phyloP scores from a whole-genome alignment of 2,888 invertebrate genomes.

The Dendrolimus pini region DNA sequence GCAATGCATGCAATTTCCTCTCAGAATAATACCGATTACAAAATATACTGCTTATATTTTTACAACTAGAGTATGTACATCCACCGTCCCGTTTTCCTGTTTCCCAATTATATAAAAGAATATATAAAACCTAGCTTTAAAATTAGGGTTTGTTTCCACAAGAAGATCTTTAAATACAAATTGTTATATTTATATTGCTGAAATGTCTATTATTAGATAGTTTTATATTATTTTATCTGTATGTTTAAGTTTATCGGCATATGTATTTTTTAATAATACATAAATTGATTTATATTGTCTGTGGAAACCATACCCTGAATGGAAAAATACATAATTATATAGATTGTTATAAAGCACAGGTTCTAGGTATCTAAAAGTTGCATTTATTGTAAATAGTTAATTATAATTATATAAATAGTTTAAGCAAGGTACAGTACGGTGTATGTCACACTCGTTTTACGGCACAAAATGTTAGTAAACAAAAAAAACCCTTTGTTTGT shows the following conservation, averaged over 20 bases:
- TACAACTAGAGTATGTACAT: slow-evolving; percentile 55
- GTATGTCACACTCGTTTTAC: slow-evolving; percentile 74
- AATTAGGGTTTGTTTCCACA: slow-evolving; percentile 25
- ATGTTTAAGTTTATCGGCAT: too few relatives aligned
- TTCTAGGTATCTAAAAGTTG: slow-evolving; percentile 69
- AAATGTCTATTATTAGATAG: too few relatives aligned
- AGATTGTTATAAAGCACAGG: slow-evolving; percentile 76
- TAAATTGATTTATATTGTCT: background rate
- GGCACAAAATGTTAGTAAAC: slow-evolving; percentile 69
- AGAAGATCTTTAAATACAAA: slow-evolving; percentile 23
- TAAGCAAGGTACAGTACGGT: slow-evolving; percentile 62
- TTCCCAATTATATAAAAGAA: slow-evolving; percentile 44
- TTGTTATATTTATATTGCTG: too few relatives aligned
- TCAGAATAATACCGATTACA: slow-evolving; percentile 20
- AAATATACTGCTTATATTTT: slow-evolving; percentile 51
- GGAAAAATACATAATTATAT: slow-evolving; percentile 59
- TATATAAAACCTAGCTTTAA: slow-evolving; percentile 57
- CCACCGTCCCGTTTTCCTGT: slow-evolving; percentile 75
- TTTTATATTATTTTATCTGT: too few relatives aligned
- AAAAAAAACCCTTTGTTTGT: slow-evolving; percentile 55
- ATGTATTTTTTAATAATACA: too few relatives aligned
- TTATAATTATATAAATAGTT: slow-evolving; percentile 31
- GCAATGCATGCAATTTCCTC: slow-evolving; percentile 37
- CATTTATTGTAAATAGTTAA: slow-evolving; percentile 75
- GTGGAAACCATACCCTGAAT: background rate